Base-by-base conservation (phyloP, 2,797 vertebrate genomes). In the Orestias chungarensis region DNA sequence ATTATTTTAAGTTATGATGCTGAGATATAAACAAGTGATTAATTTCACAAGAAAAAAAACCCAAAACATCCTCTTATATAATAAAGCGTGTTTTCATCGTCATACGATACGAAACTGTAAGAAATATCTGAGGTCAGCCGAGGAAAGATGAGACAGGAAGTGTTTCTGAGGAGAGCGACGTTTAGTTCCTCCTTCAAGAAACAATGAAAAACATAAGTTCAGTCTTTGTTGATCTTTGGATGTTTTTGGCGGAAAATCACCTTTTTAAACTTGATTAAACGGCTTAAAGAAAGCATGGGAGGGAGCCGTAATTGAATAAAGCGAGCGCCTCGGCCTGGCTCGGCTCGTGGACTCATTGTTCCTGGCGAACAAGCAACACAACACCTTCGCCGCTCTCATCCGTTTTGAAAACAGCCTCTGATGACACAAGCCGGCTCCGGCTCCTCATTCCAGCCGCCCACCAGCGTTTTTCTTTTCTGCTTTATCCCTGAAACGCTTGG, bases 361-460 rank as follows among this genome's bases (percentile, higher is more conserved):
- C 86, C 76, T 31, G 66, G 74, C 87, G 88, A 86, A 88, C 69
- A 83, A 86, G 85, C 83, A 52, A 72, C 74, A 54, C 68, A 50
- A 87, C 88, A 89, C 88, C 83, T 92, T 86, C 72, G 59, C 82
- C 12, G 70, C 43, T 43, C 80, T 81, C 55, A 59, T 62, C 64
- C 42, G 74, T 62, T 89, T 87, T 82, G 82, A 87, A 86, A 74
- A 17, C 78, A 74, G 82, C 87, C 81, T 87, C 71, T 0, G 84
- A 86, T 80, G 82, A 86, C 85, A 82, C 78, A 71, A 76, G 82
- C 76, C 76, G 67, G 70, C 71, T 79, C 82, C 73, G 42, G 67
- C 42, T 84, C 76, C 78, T 73, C 55, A 52, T 80, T 87, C 83
- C 85, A 86, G 74, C 86, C 89, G 80, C 91, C 90, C 89, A 87